Evolutionary conservation across 2,888 invertebrate genomes (phyloP), one percentile per base, ranked within the genome.

Genomic region (Girardia tigrina): DNA sequence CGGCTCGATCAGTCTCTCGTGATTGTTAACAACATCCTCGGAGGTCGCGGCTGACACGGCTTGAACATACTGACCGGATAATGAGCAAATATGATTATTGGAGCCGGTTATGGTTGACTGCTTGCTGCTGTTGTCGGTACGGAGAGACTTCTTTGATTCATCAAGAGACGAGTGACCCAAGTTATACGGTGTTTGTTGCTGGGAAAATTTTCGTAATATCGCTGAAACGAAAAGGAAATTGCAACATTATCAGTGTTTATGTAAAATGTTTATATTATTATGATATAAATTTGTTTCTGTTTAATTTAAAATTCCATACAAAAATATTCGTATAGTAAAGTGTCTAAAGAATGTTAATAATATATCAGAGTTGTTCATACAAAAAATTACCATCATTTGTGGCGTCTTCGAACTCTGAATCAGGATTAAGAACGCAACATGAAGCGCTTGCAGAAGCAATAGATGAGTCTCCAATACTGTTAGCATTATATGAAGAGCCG

Each of bases 31-130:
- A 56, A 20, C 23, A n/a, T 56, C 56, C 4, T 56, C 56, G 4
- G n/a, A 20, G 4, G 56, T 4, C 23, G n/a, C 56, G n/a, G 56
- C 56, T 20, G 56, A 23, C 8, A 56, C n/a, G 56, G 56, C 56
- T 16, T 56, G 56, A 6, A 56, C 56, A n/a, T 56, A 56, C 23
- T 56, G 56, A n/a, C 56, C 56, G 4, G 56, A 56, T 56, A 56
- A 56, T 56, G 56, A 56, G 56, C 56, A 56, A 56, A 56, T 56
- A 23, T 56, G 56, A 56, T 56, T 56, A n/a, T 56, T 56, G 23
- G 56, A 56, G 23, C 56, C 56, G 6, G 56, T 56, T 8, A 56
- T 56, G 4, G 56, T 56, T 56, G 56, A 56, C n/a, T 56, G 56
- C n/a, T 56, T 56, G n/a, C 56, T 56, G n/a, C 56, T 56, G n/a